These are phyloP conservation scores for Melanerpes aurifrons DNA, from an alignment of 2,113 vertebrate genomes.

Conservation along the genomic window DNA sequence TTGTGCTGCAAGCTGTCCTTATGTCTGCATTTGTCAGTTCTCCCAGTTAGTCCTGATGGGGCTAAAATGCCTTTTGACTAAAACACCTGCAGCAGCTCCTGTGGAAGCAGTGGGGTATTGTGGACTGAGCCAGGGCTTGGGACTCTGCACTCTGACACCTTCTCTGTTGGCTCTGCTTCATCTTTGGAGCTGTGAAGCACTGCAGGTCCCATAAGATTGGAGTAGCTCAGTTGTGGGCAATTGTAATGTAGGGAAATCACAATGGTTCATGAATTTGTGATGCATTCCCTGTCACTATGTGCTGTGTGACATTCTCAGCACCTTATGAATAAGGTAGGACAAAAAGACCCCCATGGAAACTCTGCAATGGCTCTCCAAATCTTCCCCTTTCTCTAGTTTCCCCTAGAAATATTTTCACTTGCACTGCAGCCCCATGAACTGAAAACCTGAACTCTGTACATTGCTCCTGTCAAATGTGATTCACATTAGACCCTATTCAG, in stretches of 20 bases:
- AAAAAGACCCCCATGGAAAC: neutral
- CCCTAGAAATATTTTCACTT: neutral
- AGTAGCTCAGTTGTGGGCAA: neutral
- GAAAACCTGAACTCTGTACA: neutral
- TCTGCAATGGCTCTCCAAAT: neutral
- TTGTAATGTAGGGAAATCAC: neutral
- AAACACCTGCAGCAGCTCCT: neutral
- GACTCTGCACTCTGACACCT: neutral
- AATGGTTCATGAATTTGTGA: constrained; percentile 1
- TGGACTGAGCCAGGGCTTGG: neutral
- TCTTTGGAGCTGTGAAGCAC: neutral
- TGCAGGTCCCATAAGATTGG: neutral
- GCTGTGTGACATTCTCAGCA: neutral
- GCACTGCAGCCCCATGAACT: neutral
- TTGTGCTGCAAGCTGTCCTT: neutral
- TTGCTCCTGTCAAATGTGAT: neutral
- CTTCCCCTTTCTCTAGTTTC: neutral
- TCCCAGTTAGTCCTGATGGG: neutral
- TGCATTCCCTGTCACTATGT: accelerated
- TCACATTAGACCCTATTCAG: neutral
- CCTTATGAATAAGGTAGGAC: neutral
- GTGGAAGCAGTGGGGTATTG: neutral
- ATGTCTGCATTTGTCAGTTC: neutral
- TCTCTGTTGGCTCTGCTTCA: neutral
- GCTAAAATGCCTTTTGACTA: neutral